A percentile compares a stretch with the other conserved stretches of the same genome.
phyloP scores from a whole-genome alignment of 2,888 invertebrate species.

The Cosmorhoe ocellata region DNA sequence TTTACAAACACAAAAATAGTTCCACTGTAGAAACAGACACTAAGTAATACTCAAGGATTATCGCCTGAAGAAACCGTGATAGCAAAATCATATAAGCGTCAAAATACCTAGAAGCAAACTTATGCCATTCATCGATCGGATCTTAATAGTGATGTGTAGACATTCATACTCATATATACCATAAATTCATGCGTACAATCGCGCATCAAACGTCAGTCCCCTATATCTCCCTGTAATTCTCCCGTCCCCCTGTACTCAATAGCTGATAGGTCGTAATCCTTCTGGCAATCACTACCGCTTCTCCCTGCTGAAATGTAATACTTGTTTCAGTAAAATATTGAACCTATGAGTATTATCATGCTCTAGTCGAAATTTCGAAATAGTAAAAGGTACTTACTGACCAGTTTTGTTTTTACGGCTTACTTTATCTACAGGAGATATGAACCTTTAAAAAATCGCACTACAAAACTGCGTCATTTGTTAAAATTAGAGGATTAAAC shows the following conservation, averaged over 20 bases:
- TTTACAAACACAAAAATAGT: too few relatives aligned
- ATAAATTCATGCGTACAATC: conserved; percentile 30
- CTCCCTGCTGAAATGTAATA: conserved; percentile 12
- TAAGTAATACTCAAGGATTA: background rate
- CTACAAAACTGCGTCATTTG: too few relatives aligned
- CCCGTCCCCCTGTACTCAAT: conserved; percentile 36
- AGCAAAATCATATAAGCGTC: conserved; percentile 1
- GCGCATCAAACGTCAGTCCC: conserved; percentile 36
- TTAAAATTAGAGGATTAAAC: too few relatives aligned
- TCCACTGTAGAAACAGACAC: too few relatives aligned
- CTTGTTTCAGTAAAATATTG: background rate
- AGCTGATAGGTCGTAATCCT: conserved; percentile 40
- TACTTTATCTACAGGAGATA: too few relatives aligned
- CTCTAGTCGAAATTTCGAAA: too few relatives aligned
- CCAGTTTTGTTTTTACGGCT: too few relatives aligned
- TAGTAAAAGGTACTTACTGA: too few relatives aligned
- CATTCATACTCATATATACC: conserved; percentile 9
- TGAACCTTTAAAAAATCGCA: too few relatives aligned
- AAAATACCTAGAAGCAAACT: conserved; percentile 4
- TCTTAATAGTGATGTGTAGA: conserved; percentile 13
- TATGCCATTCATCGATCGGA: conserved; percentile 1
- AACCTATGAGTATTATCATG: too few relatives aligned
- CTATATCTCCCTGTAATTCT: conserved; percentile 6
- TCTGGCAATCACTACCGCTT: conserved; percentile 38
- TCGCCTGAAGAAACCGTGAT: background rate